A percentile compares a stretch with the other conserved stretches of the same genome.
phyloP scores from a whole-genome alignment of 2,888 invertebrate genomes.

The Trichacis sp. region DNA sequence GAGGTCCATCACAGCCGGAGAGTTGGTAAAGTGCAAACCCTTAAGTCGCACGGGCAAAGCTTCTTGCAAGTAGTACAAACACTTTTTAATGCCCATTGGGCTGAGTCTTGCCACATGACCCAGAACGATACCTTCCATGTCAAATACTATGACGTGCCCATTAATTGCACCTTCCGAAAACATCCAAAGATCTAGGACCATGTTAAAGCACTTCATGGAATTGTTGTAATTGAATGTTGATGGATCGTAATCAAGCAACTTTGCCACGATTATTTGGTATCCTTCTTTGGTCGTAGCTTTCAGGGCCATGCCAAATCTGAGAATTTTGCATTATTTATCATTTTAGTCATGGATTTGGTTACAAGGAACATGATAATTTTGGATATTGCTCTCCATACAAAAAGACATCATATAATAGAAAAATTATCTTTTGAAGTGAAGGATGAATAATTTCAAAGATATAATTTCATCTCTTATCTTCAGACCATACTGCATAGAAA shows the following conservation, averaged over 20 bases:
- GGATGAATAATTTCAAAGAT: no score
- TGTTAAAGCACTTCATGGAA: constrained; percentile 71
- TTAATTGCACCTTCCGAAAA: constrained; percentile 71
- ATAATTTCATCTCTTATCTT: no score
- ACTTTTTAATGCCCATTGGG: constrained; percentile 76
- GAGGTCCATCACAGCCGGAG: constrained; percentile 79
- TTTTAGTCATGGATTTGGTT: no score
- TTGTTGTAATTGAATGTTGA: constrained; percentile 73
- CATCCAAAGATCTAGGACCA: constrained; percentile 75
- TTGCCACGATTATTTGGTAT: constrained; percentile 71
- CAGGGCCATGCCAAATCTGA: no score
- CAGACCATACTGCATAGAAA: no score
- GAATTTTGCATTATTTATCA: no score
- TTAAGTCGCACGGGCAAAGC: constrained; percentile 77
- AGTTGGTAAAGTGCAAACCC: constrained; percentile 79
- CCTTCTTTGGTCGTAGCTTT: constrained; percentile 72
- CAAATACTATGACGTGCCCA: constrained; percentile 76
- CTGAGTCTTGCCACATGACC: constrained; percentile 77
- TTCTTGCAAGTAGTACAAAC: constrained; percentile 79
- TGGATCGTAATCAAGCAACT: constrained; percentile 73
- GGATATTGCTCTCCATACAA: no score
- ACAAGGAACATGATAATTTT: no score
- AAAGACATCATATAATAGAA: no score
- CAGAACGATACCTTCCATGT: constrained; percentile 74
- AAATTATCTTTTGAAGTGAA: no score